These are phyloP conservation scores for Eretmocerus hayati DNA, from an alignment of 2,888 invertebrate genomes.

Conservation along the genomic window DNA sequence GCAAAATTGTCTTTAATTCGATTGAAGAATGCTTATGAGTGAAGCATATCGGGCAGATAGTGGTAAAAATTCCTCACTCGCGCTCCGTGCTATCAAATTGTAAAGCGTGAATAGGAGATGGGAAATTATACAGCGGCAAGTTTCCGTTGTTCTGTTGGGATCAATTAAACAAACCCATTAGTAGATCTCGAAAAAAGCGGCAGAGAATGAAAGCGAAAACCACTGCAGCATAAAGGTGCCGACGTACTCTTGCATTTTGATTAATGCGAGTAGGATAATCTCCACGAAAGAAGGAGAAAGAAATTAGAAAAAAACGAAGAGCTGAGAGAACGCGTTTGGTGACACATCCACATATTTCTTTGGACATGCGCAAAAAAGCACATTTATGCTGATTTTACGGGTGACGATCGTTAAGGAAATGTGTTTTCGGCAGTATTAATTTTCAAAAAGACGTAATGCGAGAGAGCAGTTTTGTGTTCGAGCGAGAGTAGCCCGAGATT, in stretches of 20 bases:
- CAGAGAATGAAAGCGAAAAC: too few relatives aligned
- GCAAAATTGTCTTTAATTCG: too few relatives aligned
- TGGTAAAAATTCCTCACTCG: too few relatives aligned
- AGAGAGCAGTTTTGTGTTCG: not conserved
- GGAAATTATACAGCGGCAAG: too few relatives aligned
- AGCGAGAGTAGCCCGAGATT: not conserved
- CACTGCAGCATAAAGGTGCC: not conserved
- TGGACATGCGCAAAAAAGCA: not conserved
- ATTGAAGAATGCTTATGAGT: too few relatives aligned
- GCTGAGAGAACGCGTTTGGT: not conserved
- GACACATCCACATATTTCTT: slow-evolving; percentile 3
- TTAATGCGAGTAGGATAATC: slow-evolving; percentile 3
- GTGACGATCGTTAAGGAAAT: slow-evolving; percentile 6
- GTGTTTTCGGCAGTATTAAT: not conserved
- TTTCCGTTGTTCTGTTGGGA: too few relatives aligned
- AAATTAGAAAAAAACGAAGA: not conserved
- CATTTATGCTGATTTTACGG: slow-evolving; percentile 12
- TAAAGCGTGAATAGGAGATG: too few relatives aligned
- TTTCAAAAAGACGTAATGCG: too few relatives aligned
- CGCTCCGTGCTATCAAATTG: too few relatives aligned
- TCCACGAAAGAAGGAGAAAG: not conserved
- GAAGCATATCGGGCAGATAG: too few relatives aligned
- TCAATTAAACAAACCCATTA: too few relatives aligned
- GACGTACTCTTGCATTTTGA: slow-evolving; percentile 9
- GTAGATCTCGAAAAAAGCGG: too few relatives aligned